Conservation (phyloP, 2,797 vertebrate genomes). For the Anisognathus igniventris region DNA sequence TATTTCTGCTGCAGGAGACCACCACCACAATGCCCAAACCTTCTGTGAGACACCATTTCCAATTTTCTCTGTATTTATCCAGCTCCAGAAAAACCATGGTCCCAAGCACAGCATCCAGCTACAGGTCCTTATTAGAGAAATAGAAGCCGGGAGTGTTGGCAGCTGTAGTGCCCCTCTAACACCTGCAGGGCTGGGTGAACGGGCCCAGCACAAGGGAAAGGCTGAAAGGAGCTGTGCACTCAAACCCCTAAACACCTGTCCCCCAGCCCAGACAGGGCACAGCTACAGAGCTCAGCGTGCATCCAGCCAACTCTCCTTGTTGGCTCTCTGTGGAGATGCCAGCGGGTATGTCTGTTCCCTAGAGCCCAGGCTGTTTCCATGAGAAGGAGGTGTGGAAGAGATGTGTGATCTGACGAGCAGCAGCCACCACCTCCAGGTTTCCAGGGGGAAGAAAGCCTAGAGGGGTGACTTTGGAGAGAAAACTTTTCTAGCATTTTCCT, state of each 20-base stretch:
- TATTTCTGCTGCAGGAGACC: background rate
- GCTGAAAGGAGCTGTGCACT: background rate
- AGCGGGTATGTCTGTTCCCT: background rate
- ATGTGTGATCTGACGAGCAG: background rate
- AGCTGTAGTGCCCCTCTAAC: rapidly evolving
- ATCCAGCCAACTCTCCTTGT: background rate
- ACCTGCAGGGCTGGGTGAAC: rapidly evolving
- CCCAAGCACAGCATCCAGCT: background rate
- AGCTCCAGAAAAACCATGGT: background rate
- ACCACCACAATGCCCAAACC: background rate
- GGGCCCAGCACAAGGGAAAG: background rate
- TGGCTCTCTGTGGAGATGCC: background rate
- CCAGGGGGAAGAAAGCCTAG: background rate
- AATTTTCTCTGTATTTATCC: background rate
- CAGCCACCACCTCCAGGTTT: background rate
- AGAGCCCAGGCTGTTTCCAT: background rate
- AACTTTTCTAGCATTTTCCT: background rate
- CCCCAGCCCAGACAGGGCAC: no score
- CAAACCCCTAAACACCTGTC: background rate
- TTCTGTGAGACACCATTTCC: background rate
- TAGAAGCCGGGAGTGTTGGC: rapidly evolving
- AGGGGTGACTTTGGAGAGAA: background rate
- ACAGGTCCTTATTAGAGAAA: background rate
- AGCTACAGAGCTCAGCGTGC: rapidly evolving
- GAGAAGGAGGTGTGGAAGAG: background rate